Conservation (phyloP, 2,888 invertebrate genomes). For the Chloromyia formosa region DNA sequence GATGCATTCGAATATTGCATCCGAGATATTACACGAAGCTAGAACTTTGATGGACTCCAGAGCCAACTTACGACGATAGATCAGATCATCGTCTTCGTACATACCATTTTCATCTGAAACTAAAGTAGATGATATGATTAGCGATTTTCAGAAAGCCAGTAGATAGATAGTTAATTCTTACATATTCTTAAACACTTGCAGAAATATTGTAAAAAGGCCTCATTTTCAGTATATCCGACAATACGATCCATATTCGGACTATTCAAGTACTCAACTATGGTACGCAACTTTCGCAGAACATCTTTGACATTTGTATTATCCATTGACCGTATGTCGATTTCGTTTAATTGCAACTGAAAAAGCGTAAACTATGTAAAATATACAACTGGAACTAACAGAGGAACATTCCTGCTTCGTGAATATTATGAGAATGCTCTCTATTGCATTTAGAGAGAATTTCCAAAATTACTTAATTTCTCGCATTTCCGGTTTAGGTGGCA, state of each 20-base stretch:
- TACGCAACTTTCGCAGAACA: constrained; percentile 5
- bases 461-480: no score
- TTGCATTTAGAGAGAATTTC: no score
- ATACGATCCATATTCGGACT: neutral
- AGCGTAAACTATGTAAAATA: constrained; percentile 1
- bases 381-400: no score
- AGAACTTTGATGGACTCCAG: constrained; percentile 23
- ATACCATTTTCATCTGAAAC: constrained; percentile 19
- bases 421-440: no score
- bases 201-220: constrained; percentile 2
- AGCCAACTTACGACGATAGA: constrained; percentile 17
- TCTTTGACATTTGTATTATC: neutral
- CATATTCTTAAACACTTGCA: neutral
- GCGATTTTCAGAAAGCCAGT: no score
- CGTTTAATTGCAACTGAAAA: constrained; percentile 14
- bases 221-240: neutral
- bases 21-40: neutral
- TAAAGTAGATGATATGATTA: neutral
- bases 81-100: constrained; percentile 7
- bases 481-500: no score
- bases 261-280: neutral
- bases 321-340: neutral
- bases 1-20: neutral
- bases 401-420: no score
- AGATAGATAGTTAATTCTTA: constrained; percentile 1